These are phyloP conservation scores for Dermolepida albohirtum DNA, from an alignment of 2,888 invertebrate species.

Conservation along the genomic window DNA sequence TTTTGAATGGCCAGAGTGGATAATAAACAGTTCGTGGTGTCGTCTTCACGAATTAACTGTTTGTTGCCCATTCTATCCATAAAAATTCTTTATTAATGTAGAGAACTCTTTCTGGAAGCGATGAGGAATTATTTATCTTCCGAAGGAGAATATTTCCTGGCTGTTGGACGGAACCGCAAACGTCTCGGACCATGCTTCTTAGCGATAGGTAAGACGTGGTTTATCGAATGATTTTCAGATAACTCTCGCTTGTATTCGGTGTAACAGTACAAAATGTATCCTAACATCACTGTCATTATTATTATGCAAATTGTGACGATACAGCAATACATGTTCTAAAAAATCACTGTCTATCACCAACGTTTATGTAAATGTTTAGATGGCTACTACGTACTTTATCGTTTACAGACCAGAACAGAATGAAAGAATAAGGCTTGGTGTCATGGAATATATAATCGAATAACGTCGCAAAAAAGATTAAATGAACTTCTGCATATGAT, in stretches of 20 bases:
- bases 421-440: no score
- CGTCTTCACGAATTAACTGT: no score
- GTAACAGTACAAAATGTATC: constrained; percentile 15
- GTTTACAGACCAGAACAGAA: no score
- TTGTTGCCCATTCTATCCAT: no score
- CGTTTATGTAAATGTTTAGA: neutral
- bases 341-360: neutral
- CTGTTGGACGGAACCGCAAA: constrained; percentile 73
- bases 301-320: constrained; percentile 49
- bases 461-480: no score
- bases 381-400: no score
- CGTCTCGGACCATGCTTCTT: constrained; percentile 76
- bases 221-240: constrained; percentile 5
- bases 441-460: no score
- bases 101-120: constrained; percentile 75
- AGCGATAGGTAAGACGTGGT: constrained; percentile 66
- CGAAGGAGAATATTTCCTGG: constrained; percentile 73
- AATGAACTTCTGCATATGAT: no score
- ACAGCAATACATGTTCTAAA: constrained; percentile 26
- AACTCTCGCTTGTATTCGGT: constrained; percentile 15
- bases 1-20: constrained; percentile 77
- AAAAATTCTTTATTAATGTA: no score
- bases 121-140: constrained; percentile 79
- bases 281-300: constrained; percentile 1
- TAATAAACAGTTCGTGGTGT: constrained; percentile 73